These are phyloP conservation scores for Bos javanicus DNA, from an alignment of 2,113 vertebrate species.

Conservation along the genomic window DNA sequence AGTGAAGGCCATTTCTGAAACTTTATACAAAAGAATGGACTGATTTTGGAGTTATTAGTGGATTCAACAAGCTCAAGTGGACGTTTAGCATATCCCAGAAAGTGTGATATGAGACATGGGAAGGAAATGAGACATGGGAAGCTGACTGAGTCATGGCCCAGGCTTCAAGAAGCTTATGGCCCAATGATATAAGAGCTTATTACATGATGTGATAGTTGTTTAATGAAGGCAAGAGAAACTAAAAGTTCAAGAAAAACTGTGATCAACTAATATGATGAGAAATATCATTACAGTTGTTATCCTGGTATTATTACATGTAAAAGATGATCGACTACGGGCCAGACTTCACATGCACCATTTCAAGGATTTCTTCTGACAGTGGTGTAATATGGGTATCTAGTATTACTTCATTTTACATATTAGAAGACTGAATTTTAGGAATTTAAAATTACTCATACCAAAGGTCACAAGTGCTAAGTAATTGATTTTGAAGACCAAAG, in stretches of 20 bases:
- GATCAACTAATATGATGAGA: neutral
- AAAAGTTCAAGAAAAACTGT: neutral
- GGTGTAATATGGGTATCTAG: neutral
- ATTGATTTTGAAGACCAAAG: neutral
- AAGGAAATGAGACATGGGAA: neutral
- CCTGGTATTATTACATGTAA: neutral
- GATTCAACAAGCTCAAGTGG: neutral
- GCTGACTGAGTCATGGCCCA: rapidly evolving
- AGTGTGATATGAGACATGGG: neutral
- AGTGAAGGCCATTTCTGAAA: neutral
- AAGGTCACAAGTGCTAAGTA: neutral
- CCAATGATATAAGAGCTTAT: neutral
- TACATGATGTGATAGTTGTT: neutral
- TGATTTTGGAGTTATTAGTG: neutral
- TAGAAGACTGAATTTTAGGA: neutral
- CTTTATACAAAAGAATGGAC: neutral
- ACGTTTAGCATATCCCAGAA: neutral
- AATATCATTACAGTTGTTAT: neutral
- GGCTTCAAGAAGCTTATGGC: neutral
- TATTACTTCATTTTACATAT: neutral
- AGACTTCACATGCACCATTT: neutral
- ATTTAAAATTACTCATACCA: neutral
- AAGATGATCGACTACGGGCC: too few relatives aligned
- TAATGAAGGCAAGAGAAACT: neutral
- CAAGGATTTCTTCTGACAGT: neutral